These are phyloP conservation scores for Pleuronectes platessa DNA, from an alignment of 2,113 vertebrate species.

Conservation along the genomic window DNA sequence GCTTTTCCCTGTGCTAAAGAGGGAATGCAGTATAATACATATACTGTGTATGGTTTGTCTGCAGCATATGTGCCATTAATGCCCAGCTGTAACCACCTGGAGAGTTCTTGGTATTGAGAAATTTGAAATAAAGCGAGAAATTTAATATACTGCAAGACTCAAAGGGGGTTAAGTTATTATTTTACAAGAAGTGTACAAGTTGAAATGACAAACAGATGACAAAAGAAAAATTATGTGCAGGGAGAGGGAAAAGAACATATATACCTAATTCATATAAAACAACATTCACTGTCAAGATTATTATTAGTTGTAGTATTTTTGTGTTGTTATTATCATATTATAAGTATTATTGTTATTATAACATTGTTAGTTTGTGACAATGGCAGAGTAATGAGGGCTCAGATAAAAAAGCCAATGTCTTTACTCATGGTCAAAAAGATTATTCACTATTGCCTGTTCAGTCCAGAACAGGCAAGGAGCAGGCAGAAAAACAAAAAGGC, in stretches of 20 bases:
- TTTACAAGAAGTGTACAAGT: no score
- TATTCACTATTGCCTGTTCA: no score
- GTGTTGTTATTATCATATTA: not conserved
- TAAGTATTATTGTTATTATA: no score
- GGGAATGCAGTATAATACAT: not conserved
- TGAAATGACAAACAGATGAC: not conserved
- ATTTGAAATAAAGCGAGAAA: not conserved
- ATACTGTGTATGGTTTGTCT: not conserved
- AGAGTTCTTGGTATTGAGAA: not conserved
- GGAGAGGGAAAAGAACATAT: not conserved
- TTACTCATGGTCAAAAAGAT: no score
- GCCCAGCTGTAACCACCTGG: not conserved
- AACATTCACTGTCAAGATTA: not conserved
- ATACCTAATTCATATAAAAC: not conserved
- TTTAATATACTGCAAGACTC: not conserved
- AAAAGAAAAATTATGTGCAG: not conserved
- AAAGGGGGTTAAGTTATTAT: not conserved
- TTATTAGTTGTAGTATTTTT: no score
- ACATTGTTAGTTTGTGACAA: no score
- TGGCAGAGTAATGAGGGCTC: no score
- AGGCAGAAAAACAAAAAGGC: no score
- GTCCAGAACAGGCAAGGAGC: no score
- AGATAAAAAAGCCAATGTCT: no score
- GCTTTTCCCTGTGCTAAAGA: not conserved
- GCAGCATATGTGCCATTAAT: not conserved